phyloP scores from a whole-genome alignment of 2,797 vertebrate species.

The Ctenopoma kingsleyae region DNA sequence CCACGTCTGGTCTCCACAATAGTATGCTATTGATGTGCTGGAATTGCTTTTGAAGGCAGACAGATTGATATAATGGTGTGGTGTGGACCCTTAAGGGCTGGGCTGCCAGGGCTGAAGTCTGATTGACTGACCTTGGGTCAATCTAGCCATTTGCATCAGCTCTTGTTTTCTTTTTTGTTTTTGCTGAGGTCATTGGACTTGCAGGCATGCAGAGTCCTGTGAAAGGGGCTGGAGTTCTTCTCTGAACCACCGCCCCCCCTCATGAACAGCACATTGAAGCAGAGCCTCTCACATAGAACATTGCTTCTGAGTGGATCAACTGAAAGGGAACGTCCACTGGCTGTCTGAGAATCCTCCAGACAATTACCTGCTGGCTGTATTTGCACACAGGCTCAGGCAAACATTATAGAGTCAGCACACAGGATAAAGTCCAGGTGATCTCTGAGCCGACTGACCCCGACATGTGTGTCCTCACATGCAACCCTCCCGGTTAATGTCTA shows the following conservation, averaged over 20 bases:
- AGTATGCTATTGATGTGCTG: constrained; percentile 80
- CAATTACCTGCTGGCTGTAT: too few relatives aligned
- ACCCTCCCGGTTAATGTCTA: too few relatives aligned
- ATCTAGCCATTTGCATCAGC: constrained; percentile 72
- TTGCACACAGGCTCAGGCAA: too few relatives aligned
- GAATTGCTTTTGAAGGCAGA: constrained; percentile 84
- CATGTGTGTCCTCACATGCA: too few relatives aligned
- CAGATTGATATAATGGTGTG: constrained; percentile 80
- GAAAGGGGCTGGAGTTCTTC: constrained; percentile 26
- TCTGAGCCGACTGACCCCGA: too few relatives aligned
- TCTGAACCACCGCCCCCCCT: constrained; percentile 6
- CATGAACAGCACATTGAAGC: too few relatives aligned
- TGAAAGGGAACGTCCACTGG: too few relatives aligned
- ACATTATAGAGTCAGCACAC: too few relatives aligned
- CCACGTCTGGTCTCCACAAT: constrained; percentile 78
- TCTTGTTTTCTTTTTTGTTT: constrained; percentile 46
- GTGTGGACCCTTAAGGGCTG: constrained; percentile 70
- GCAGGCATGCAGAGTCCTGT: constrained; percentile 23
- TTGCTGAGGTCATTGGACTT: constrained; percentile 32
- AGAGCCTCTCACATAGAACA: too few relatives aligned
- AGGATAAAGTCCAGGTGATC: too few relatives aligned
- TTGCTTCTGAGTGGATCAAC: too few relatives aligned
- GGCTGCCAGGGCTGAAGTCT: constrained; percentile 69
- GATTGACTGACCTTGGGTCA: constrained; percentile 85
- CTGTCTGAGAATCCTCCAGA: too few relatives aligned